Evolutionary conservation across 2,113 vertebrate species (phyloP).

Genomic region (Albula glossodonta): DNA sequence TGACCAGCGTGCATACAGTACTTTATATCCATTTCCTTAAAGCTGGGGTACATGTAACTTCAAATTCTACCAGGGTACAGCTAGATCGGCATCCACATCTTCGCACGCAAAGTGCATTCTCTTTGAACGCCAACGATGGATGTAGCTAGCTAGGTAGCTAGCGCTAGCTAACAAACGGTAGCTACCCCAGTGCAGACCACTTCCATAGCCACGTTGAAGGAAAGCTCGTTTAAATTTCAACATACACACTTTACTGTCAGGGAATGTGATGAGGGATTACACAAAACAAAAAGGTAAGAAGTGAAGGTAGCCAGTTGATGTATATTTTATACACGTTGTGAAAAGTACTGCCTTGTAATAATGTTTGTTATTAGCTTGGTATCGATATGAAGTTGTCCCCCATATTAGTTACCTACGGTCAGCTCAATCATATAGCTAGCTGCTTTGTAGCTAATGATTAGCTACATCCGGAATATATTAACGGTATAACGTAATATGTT

Average conservation of each 20-base stretch:
- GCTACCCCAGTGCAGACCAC: neutral
- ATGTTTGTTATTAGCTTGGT: neutral
- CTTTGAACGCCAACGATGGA: neutral
- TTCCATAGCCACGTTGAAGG: neutral
- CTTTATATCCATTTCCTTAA: neutral
- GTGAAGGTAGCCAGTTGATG: neutral
- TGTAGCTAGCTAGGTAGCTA: neutral
- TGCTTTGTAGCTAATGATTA: neutral
- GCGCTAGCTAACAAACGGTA: neutral
- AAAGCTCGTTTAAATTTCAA: neutral
- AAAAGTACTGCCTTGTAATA: neutral
- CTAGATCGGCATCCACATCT: neutral
- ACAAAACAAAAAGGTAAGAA: slow-evolving; percentile 49
- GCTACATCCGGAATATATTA: neutral
- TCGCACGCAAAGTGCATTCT: neutral
- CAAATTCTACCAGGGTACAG: neutral
- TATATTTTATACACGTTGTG: neutral
- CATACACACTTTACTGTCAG: neutral
- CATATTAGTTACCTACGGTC: neutral
- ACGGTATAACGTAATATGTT: neutral
- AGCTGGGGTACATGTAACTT: neutral
- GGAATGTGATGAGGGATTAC: slow-evolving; percentile 54
- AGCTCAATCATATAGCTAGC: neutral
- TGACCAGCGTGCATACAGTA: neutral
- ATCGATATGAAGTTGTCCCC: neutral